Conservation (phyloP, 2,888 invertebrate species). For the Rhagium mordax region DNA sequence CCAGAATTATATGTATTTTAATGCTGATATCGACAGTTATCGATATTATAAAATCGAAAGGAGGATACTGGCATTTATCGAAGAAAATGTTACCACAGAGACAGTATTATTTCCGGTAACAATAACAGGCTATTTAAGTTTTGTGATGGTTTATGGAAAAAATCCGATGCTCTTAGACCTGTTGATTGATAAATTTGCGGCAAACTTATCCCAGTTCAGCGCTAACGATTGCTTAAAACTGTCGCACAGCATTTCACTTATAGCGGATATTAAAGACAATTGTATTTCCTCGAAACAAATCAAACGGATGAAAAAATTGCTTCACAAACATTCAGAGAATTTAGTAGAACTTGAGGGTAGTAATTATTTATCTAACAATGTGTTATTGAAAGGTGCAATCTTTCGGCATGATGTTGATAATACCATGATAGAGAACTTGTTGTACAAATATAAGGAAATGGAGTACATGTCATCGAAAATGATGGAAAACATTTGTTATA, state of each 20-base stretch:
- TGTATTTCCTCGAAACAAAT: constrained; percentile 35
- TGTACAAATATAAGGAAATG: constrained; percentile 64
- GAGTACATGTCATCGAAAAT: constrained; percentile 69
- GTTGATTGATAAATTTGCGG: constrained; percentile 58
- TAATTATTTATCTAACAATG: constrained; percentile 30
- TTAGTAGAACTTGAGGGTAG: constrained; percentile 28
- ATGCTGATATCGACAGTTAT: constrained; percentile 72
- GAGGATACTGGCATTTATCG: constrained; percentile 65
- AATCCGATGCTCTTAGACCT: constrained; percentile 45
- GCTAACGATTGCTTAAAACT: constrained; percentile 37
- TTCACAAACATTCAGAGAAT: constrained; percentile 43
- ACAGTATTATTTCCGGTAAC: constrained; percentile 66
- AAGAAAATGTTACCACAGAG: constrained; percentile 63
- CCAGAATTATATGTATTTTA: constrained; percentile 73
- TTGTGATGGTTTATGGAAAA: constrained; percentile 41
- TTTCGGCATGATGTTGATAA: constrained; percentile 64
- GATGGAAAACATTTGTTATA: constrained; percentile 69
- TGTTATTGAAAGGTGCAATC: constrained; percentile 58
- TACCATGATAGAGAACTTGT: constrained; percentile 63
- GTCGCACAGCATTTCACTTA: constrained; percentile 36
- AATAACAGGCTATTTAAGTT: constrained; percentile 59
- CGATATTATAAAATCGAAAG: constrained; percentile 71
- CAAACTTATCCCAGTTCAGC: constrained; percentile 39
- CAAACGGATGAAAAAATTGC: constrained; percentile 40
- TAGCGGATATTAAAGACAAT: constrained; percentile 16